Base-by-base conservation (phyloP, 2,888 invertebrate genomes). In the Muscina levida region DNA sequence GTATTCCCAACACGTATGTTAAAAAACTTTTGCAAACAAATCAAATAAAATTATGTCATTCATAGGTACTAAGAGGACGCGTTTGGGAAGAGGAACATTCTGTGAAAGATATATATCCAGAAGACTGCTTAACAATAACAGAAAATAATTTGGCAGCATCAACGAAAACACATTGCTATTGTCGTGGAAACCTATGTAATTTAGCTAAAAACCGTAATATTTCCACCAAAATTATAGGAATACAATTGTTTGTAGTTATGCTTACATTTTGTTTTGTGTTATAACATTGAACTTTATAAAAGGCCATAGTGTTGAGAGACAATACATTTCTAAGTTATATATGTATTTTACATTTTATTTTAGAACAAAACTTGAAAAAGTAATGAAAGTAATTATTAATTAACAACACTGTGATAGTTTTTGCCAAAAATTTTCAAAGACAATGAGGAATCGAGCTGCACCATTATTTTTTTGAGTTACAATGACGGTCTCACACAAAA, bases 161-260 rank as follows among this genome's bases (percentile, higher is more conserved):
- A 31, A 85, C 82, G 70, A 87, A 85, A 73, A 87, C 86, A 11
- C 94, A 94, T 89, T 96, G 96, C 88, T 96, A 95, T 89, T 96
- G 96, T 87, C 92, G 93, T 46, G 92, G 92, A 42, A 92, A 94
- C 85, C 91, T 95, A 46, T 96, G 96, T 91, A 96, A 96, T 90
- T 91, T 93, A 10, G 87, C 92, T 46, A 44, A 53, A 46, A 62
- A 11, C 4, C 1, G 0, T 8, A 15, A 15, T 19, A 74, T 6
- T 71, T 56, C 13, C 65, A 77, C 24, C 73, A 77, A 51, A 4
- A 56, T 56, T 22, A 4, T 13, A 1, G 22, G 19, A 2, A 11
- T 53, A 11, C 24, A 8, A 11, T 53, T 24, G 3, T 53, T 53
- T 24, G 13, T 24, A 22, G n/a, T 44, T 44, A 62, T 11, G 4